Percentiles rank a stretch among this genome's conserved stretches.
phyloP scores from a whole-genome alignment of 2,888 invertebrate genomes.

The Pimpla rufipes region DNA sequence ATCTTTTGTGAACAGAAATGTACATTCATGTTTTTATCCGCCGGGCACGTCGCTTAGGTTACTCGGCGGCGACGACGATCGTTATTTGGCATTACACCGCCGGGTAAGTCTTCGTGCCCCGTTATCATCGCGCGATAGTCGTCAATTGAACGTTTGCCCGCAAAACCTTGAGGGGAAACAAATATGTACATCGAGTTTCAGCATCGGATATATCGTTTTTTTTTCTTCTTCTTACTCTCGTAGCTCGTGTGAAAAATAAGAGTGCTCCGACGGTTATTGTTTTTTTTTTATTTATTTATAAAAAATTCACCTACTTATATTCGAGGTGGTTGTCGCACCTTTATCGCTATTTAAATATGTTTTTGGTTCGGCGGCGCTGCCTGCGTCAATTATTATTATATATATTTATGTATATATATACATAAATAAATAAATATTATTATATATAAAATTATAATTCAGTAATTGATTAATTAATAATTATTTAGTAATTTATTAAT shows the following conservation, averaged over 20 bases:
- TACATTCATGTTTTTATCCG: constrained; percentile 5
- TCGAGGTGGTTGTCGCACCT: background rate
- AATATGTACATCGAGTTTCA: constrained; percentile 1
- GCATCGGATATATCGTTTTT: background rate
- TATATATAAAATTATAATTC: too few species aligned
- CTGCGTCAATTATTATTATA: constrained; percentile 7
- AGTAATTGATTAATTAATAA: too few species aligned
- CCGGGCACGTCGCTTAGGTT: background rate
- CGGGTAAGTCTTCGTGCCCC: background rate
- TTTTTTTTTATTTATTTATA: background rate
- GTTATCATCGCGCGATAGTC: background rate
- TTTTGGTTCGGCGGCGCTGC: constrained; percentile 27
- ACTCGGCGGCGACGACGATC: background rate
- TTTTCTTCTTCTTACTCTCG: background rate
- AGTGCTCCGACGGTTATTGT: background rate
- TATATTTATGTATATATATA: background rate
- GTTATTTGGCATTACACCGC: background rate
- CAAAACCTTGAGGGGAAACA: background rate
- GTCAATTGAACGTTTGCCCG: background rate
- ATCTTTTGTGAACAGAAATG: constrained; percentile 10
- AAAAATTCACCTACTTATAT: constrained; percentile 16
- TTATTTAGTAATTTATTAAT: too few species aligned
- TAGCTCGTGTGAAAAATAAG: constrained; percentile 23
- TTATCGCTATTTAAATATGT: background rate
- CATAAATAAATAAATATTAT: too few species aligned